Percentiles rank a stretch among this genome's conserved stretches.
These are phyloP conservation scores for Neolamprologus cancellatus DNA, from an alignment of 2,113 vertebrate species.

Conservation along the genomic window DNA sequence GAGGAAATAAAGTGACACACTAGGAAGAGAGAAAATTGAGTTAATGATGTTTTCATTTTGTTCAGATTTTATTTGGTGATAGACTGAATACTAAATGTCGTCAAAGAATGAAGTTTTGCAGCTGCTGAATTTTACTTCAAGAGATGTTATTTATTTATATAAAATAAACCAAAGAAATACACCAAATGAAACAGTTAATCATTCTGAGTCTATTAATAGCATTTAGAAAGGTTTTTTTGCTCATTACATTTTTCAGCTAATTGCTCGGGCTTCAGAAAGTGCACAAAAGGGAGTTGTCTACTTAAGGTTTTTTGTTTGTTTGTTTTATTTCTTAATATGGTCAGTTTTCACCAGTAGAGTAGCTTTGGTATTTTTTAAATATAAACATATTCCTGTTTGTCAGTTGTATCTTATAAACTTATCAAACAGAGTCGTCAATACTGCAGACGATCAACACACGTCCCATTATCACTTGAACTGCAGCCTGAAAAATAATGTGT, in stretches of 20 bases:
- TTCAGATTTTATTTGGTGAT: not conserved
- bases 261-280: not conserved
- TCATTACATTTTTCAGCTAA: not conserved
- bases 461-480: not conserved
- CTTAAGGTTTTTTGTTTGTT: not conserved
- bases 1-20: not conserved
- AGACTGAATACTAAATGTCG: not conserved
- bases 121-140: not conserved
- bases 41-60: slow-evolving; percentile 11
- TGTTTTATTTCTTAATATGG: not conserved
- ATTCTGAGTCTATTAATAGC: slow-evolving; percentile 13
- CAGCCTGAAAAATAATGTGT: not conserved
- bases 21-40: not conserved
- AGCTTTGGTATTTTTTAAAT: not conserved
- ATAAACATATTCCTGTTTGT: not conserved
- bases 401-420: not conserved
- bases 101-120: slow-evolving; percentile 4
- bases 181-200: not conserved
- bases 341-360: not conserved
- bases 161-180: not conserved
- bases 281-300: not conserved
- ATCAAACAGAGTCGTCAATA: not conserved
- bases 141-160: not conserved
- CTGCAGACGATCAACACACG: not conserved
- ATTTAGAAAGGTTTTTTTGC: not conserved